Conservation (phyloP, 1,140 invertebrate species). For the Trichomalopsis sarcophagae region DNA sequence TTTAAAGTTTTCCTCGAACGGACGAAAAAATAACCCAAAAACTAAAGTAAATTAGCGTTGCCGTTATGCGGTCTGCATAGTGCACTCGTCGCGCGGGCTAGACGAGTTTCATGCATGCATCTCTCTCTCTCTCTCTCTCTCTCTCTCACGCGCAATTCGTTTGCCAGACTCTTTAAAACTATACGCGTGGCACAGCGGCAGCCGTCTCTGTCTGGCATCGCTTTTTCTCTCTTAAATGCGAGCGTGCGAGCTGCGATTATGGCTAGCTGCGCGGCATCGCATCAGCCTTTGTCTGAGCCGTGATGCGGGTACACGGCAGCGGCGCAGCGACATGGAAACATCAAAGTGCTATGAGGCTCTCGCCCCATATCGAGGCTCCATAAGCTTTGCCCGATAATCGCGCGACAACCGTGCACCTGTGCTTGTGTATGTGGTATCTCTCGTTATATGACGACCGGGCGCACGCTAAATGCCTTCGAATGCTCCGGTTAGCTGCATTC, state of each 20-base stretch:
- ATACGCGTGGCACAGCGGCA: neutral
- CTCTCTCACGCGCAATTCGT: neutral
- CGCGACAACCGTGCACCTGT: neutral
- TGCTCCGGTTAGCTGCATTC: too few relatives aligned
- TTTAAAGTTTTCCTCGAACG: too few relatives aligned
- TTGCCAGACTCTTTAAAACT: neutral
- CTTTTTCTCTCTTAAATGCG: neutral
- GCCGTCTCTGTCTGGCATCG: neutral
- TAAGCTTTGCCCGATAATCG: neutral
- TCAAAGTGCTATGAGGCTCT: slow-evolving; percentile 15
- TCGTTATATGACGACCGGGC: too few relatives aligned
- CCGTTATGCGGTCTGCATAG: neutral
- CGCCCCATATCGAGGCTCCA: neutral
- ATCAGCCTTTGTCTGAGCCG: slow-evolving; percentile 17
- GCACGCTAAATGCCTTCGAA: too few relatives aligned
- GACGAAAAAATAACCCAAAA: neutral
- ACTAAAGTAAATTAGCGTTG: neutral
- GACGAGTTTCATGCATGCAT: neutral
- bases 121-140: too few relatives aligned
- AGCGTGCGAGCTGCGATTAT: neutral
- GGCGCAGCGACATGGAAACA: slow-evolving; percentile 20
- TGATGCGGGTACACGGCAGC: neutral
- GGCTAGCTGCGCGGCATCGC: neutral
- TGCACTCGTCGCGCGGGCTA: neutral
- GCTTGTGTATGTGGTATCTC: neutral